phyloP scores from a whole-genome alignment of 2,797 vertebrate genomes.

The Bucorvus abyssinicus region DNA sequence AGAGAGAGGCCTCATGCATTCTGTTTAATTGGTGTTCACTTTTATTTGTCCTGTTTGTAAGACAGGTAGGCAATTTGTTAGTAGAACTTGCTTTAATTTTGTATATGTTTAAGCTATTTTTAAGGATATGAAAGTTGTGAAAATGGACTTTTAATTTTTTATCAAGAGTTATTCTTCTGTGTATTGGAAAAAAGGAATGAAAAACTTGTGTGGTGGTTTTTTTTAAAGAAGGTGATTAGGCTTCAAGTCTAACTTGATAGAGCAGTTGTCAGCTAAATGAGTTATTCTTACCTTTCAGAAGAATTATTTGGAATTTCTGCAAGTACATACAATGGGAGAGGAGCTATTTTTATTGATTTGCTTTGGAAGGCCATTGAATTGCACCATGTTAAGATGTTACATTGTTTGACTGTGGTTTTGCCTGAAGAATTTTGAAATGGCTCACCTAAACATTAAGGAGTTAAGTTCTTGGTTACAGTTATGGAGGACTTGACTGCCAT shows the following conservation, averaged over 20 bases:
- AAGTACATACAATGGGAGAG: not conserved
- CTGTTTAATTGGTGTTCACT: not conserved
- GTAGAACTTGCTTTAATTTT: not conserved
- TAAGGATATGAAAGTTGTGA: not conserved
- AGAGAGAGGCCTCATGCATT: not conserved
- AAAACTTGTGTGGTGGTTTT: not conserved
- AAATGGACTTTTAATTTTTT: not conserved
- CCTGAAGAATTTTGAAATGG: not conserved
- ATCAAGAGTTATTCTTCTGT: rapidly evolving
- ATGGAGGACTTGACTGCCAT: not conserved
- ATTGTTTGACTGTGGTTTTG: not conserved
- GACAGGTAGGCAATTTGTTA: not conserved
- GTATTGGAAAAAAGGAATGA: not conserved
- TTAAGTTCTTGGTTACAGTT: not conserved
- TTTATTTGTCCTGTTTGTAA: not conserved
- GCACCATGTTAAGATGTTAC: not conserved
- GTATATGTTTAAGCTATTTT: not conserved
- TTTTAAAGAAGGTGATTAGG: not conserved
- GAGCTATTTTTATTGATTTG: not conserved
- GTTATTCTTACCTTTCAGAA: not conserved
- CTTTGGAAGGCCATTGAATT: not conserved
- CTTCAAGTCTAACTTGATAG: not conserved
- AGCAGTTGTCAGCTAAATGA: not conserved
- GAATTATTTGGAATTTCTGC: not conserved
- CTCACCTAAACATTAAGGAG: not conserved